Base-by-base conservation (phyloP, 2,888 invertebrate species). In the Troglohyphantes excavatus region DNA sequence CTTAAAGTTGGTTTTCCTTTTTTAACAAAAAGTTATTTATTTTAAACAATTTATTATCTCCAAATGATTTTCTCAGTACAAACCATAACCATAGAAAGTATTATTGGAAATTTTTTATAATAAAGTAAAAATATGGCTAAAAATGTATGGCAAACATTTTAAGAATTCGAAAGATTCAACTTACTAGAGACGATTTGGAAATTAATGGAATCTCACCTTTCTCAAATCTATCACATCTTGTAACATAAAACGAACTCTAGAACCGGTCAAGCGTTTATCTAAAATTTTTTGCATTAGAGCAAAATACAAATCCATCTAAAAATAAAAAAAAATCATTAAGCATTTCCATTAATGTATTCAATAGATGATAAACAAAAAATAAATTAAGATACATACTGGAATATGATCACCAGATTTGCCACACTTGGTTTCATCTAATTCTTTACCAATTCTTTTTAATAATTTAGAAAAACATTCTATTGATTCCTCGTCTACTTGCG, bases 391-490 rank as follows among this genome's bases (percentile, higher is more conserved):
- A 21, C 21, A 39, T 43, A 78, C 78, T 43, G 39, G 21, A 65
- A 19, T 78, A 9, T 65, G 46, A 6, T 63, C 72, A 11, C 78
- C 19, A 43, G 63, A 39, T 9, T 78, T 43, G 33, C 27, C 29
- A 39, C 33, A 11, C 13, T 83, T 83, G 63, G 43, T 21, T 9
- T 82, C 75, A 29, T 97, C 97, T 75, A 98, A 94, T 93, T 96
- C 96, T 93, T 96, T 96, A 13, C 99, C 99, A 91, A 98, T 96
- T 0, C 98, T 99, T 2, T 97, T 96, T 33, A 99, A 94, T 85
- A 99, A 94, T 93, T 98, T 97, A 94, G 98, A 98, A 6, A 99
- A 94, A 93, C 98, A 98, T 94, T 99, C 98, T 0, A 98, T 94
- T 93, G 96, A 97, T 93, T 99, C 98, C 93, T 98, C 98, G 92